Conservation (phyloP, 2,797 vertebrate genomes). For the Manis javanica region DNA sequence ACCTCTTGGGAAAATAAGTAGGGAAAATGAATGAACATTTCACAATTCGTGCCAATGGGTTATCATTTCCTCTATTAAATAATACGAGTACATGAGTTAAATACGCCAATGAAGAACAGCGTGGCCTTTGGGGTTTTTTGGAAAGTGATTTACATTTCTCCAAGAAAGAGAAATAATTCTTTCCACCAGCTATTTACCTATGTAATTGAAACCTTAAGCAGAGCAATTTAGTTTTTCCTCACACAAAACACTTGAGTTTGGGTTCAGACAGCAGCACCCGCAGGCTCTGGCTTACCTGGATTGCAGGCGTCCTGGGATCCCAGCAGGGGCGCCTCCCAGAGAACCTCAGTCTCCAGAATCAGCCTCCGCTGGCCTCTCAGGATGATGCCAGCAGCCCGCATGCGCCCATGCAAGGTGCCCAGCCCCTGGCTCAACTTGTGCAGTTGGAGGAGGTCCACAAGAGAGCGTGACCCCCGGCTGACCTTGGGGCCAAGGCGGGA, state of each 20-base stretch:
- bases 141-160: neutral
- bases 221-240: neutral
- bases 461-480: neutral
- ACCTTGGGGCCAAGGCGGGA: neutral
- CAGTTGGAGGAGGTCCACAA: neutral
- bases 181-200: neutral
- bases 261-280: neutral
- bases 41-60: neutral
- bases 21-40: neutral
- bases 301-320: neutral
- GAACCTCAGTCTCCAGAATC: rapidly evolving
- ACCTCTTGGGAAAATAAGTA: neutral
- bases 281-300: neutral
- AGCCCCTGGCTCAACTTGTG: rapidly evolving
- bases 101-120: neutral
- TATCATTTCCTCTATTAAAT: slow-evolving; percentile 25
- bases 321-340: rapidly evolving
- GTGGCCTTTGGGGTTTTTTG: neutral
- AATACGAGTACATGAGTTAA: neutral
- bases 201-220: neutral
- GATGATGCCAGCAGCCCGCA: no score
- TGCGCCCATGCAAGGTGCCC: rapidly evolving
- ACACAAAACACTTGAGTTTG: neutral
- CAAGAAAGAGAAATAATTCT: neutral
- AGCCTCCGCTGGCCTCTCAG: rapidly evolving